Evolutionary conservation across 2,797 vertebrate genomes (phyloP).

Genomic region (Alauda arvensis): DNA sequence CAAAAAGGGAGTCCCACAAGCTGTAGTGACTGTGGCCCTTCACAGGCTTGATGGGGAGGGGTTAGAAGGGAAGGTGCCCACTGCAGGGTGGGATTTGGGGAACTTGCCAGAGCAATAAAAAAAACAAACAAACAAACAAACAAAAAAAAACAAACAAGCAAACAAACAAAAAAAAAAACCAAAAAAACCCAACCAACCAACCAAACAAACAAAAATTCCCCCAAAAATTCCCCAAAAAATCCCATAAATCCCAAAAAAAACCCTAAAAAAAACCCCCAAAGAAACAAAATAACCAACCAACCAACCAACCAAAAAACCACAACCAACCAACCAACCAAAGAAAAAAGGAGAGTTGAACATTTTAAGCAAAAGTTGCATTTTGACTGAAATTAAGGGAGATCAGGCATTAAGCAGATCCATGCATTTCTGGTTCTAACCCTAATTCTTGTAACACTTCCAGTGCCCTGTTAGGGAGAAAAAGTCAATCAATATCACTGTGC

Average conservation of each 20-base stretch:
- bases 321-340: too few species aligned
- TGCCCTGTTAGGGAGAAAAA: slow-evolving; percentile 1
- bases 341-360: neutral
- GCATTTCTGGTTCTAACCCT: neutral
- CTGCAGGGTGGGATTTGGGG: neutral
- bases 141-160: too few species aligned
- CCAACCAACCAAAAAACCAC: too few species aligned
- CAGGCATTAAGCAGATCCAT: neutral
- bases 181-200: too few species aligned
- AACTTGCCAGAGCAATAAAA: neutral
- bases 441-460: neutral
- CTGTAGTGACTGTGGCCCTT: neutral
- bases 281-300: too few species aligned
- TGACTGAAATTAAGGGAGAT: neutral
- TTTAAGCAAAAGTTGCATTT: neutral
- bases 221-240: too few species aligned
- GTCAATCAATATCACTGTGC: neutral
- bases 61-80: neutral
- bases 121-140: neutral
- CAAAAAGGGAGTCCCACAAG: neutral
- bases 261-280: too few species aligned
- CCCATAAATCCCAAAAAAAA: too few species aligned
- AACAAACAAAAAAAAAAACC: too few species aligned
- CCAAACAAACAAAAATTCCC: too few species aligned
- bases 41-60: neutral